phyloP scores from a whole-genome alignment of 2,888 invertebrate species.

The Serripes groenlandicus region DNA sequence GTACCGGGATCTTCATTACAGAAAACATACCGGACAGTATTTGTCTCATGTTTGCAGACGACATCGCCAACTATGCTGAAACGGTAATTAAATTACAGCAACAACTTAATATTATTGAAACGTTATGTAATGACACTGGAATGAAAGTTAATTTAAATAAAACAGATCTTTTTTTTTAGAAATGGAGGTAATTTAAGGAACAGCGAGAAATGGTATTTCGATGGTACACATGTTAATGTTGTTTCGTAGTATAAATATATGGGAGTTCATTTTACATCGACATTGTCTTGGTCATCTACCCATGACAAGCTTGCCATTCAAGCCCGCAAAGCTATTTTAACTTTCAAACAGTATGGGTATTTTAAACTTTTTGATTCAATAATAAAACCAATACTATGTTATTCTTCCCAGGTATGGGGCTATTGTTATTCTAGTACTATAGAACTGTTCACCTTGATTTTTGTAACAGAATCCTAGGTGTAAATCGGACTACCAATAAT shows the following conservation, averaged over 20 bases:
- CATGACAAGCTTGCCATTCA: not conserved
- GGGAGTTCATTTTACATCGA: constrained; percentile 26
- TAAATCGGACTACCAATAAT: constrained; percentile 14
- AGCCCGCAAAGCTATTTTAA: not conserved
- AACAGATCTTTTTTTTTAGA: constrained; percentile 33
- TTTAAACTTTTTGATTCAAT: constrained; percentile 28
- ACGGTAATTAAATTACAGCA: not conserved
- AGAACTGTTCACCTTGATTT: constrained; percentile 36
- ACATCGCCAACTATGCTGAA: constrained; percentile 6
- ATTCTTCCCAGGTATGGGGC: constrained; percentile 33
- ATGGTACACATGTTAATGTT: constrained; percentile 16
- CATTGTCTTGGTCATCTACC: constrained; percentile 15
- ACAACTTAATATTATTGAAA: not conserved
- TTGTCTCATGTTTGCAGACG: constrained; percentile 27
- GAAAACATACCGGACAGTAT: not conserved
- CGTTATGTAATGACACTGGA: not conserved
- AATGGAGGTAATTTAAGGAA: constrained; percentile 12
- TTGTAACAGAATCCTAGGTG: constrained; percentile 11
- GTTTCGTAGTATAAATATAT: constrained; percentile 36
- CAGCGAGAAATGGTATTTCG: constrained; percentile 36
- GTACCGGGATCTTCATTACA: not conserved
- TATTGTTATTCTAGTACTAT: not conserved
- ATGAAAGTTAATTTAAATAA: constrained; percentile 23
- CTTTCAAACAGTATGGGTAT: not conserved
- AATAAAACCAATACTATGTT: constrained; percentile 21